These are phyloP conservation scores for Cryptophagus acutangulus DNA, from an alignment of 2,888 invertebrate genomes.

Conservation along the genomic window DNA sequence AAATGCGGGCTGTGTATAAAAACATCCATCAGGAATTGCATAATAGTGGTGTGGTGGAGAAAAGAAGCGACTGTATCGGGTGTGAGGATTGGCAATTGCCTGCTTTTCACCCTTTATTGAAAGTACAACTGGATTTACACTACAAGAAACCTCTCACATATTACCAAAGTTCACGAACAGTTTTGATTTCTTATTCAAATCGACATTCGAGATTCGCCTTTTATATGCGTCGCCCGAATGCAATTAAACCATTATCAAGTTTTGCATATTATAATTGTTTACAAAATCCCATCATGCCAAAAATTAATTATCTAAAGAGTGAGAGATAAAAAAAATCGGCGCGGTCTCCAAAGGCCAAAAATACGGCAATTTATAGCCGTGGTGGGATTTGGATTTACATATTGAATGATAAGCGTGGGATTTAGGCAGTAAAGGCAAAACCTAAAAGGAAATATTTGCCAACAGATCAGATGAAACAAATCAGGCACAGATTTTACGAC, in stretches of 20 bases:
- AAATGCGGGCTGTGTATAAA: constrained; percentile 28
- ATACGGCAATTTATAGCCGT: background rate
- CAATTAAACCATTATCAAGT: too few species aligned
- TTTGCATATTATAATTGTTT: too few species aligned
- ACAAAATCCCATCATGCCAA: too few species aligned
- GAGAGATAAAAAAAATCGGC: too few species aligned
- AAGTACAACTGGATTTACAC: constrained; percentile 33
- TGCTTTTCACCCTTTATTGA: constrained; percentile 44
- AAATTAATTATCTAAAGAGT: too few species aligned
- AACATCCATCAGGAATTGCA: constrained; percentile 33
- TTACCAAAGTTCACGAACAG: background rate
- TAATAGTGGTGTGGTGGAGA: constrained; percentile 27
- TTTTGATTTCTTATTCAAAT: constrained; percentile 4
- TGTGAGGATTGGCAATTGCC: constrained; percentile 45
- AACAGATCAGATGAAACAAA: constrained; percentile 34
- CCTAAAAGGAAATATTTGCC: constrained; percentile 21
- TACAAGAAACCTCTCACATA: constrained; percentile 2
- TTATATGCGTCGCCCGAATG: too few species aligned
- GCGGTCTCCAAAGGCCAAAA: too few species aligned
- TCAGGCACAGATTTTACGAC: constrained; percentile 30
- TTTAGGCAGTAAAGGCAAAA: constrained; percentile 7
- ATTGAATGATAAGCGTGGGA: constrained; percentile 13
- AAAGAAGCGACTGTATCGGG: constrained; percentile 32
- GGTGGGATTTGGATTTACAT: constrained; percentile 10
- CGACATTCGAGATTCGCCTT: too few species aligned